phyloP scores from a whole-genome alignment of 2,797 vertebrate genomes.

The Tangara arthus region DNA sequence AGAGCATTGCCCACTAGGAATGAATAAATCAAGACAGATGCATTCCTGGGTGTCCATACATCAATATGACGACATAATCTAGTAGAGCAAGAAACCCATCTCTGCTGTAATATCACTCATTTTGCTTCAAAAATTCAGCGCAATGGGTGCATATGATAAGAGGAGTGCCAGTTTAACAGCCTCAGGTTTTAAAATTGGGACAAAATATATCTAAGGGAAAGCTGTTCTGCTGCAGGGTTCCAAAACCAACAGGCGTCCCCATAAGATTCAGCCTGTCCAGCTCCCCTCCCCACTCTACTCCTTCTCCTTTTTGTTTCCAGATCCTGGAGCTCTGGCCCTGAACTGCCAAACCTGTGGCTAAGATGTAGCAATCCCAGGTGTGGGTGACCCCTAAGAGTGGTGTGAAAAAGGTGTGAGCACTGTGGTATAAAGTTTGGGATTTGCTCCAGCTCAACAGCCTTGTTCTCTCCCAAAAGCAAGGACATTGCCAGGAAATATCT shows the following conservation, averaged over 20 bases:
- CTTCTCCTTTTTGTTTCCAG: not conserved
- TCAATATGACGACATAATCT: not conserved
- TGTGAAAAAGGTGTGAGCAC: not conserved
- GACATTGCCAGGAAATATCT: not conserved
- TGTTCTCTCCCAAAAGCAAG: not conserved
- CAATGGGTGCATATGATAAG: accelerated
- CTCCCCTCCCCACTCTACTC: accelerated
- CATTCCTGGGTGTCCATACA: not conserved
- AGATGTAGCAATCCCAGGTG: accelerated
- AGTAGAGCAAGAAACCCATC: not conserved
- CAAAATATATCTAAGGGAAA: not conserved
- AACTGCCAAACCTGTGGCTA: not conserved
- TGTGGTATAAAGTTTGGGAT: accelerated
- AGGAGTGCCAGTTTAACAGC: not conserved
- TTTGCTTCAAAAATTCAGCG: not conserved
- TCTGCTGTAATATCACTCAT: not conserved
- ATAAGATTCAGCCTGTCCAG: accelerated
- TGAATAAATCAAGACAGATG: constrained; percentile 38
- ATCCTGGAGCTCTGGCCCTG: not conserved
- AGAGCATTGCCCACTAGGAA: not conserved
- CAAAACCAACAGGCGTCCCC: not conserved
- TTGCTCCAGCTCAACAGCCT: not conserved
- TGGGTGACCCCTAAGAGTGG: not conserved
- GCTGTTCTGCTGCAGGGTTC: not conserved
- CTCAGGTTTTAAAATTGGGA: not conserved